These are phyloP conservation scores for Orchestes rusci DNA, from an alignment of 2,888 invertebrate genomes.

Conservation along the genomic window DNA sequence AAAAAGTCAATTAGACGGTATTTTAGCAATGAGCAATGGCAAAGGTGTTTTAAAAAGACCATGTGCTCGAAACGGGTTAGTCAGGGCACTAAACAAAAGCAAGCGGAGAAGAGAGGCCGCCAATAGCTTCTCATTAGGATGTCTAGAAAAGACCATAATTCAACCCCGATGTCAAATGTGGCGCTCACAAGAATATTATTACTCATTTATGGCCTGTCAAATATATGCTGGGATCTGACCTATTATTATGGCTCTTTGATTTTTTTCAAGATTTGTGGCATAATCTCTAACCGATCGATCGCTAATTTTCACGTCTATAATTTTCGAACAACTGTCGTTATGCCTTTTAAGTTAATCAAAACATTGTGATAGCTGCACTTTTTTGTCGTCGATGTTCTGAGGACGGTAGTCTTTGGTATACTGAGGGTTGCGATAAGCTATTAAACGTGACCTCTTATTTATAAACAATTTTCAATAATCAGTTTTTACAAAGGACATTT, in stretches of 20 bases:
- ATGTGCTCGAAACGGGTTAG: constrained; percentile 24
- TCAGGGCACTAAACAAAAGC: constrained; percentile 29
- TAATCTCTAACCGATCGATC: constrained; percentile 23
- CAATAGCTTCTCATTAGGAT: constrained; percentile 39
- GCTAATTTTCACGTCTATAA: constrained; percentile 13
- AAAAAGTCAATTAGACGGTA: constrained; percentile 14
- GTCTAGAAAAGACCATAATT: constrained; percentile 37
- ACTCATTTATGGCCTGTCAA: constrained; percentile 38
- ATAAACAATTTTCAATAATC: constrained; percentile 15
- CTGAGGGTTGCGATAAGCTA: no score
- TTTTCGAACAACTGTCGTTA: no score
- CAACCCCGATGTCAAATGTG: constrained; percentile 35
- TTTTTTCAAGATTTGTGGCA: constrained; percentile 29
- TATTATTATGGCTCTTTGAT: constrained; percentile 35
- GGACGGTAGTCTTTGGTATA: no score
- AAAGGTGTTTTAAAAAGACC: constrained; percentile 28
- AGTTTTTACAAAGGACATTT: constrained; percentile 22
- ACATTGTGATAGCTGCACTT: no score
- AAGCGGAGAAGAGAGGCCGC: constrained; percentile 30
- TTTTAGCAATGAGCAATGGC: constrained; percentile 20
- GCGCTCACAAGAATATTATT: constrained; percentile 37
- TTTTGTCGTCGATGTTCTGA: no score
- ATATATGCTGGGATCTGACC: constrained; percentile 31
- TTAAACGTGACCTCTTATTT: constrained; percentile 1
- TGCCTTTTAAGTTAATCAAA: no score